Percentiles rank a stretch among this genome's conserved stretches.
Evolutionary conservation across 2,797 vertebrate species (phyloP).

Genomic region (Petrocephalus sullivani): DNA sequence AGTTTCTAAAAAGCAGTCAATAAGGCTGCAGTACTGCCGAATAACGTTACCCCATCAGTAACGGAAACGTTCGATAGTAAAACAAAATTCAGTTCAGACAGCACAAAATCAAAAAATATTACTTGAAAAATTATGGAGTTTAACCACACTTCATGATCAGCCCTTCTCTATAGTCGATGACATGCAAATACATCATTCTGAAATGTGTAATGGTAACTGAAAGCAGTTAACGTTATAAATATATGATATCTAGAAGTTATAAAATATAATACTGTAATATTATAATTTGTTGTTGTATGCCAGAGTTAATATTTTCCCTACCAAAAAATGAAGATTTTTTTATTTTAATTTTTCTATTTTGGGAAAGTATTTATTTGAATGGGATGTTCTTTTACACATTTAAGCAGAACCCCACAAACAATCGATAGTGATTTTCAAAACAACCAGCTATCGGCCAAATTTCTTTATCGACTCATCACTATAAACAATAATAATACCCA

Average conservation of each 20-base stretch:
- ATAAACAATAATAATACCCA: neutral
- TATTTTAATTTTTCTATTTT: neutral
- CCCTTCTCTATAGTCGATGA: neutral
- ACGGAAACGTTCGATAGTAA: neutral
- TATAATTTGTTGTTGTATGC: neutral
- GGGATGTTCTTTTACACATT: neutral
- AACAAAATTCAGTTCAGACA: neutral
- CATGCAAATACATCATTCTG: neutral
- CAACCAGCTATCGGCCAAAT: neutral
- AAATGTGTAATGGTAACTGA: neutral
- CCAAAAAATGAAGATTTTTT: neutral
- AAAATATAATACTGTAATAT: neutral
- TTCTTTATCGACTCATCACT: neutral
- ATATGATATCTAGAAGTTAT: neutral
- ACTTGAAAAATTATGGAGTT: neutral
- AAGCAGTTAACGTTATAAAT: neutral
- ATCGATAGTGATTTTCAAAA: neutral
- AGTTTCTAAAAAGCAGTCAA: neutral
- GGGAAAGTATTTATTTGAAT: neutral
- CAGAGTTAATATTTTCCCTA: neutral
- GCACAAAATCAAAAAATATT: neutral
- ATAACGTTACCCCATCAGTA: neutral
- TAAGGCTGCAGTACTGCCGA: neutral
- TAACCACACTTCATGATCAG: neutral
- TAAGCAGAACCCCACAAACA: neutral